These are phyloP conservation scores for Candidula unifasciata DNA, from an alignment of 2,888 invertebrate species.

Conservation along the genomic window DNA sequence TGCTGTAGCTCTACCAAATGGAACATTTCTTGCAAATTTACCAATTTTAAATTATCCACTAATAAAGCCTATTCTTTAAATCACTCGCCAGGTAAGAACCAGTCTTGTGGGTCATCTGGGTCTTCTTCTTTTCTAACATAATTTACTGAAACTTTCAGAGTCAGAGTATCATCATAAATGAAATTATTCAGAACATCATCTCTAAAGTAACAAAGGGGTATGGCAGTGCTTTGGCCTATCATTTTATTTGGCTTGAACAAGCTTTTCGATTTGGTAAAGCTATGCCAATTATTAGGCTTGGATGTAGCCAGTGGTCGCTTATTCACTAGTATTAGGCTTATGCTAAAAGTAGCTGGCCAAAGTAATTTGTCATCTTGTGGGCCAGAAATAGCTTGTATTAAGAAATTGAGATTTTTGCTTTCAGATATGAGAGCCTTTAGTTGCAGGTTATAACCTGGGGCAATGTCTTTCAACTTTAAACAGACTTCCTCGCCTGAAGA, in stretches of 20 bases:
- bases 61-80: no score
- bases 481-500: not conserved
- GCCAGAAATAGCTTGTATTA: not conserved
- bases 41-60: no score
- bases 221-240: not conserved
- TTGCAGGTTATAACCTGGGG: not conserved
- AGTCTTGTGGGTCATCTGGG: no score
- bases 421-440: not conserved
- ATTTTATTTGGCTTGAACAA: not conserved
- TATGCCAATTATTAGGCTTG: not conserved
- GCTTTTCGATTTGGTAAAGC: not conserved
- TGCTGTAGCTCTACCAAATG: no score
- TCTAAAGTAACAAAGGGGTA: constrained; percentile 18
- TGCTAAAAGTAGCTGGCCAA: constrained; percentile 11
- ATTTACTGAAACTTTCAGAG: not conserved
- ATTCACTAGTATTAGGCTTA: not conserved
- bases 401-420: not conserved
- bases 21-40: no score
- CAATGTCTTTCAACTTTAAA: not conserved
- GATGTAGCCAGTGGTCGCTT: not conserved
- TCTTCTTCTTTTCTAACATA: not conserved
- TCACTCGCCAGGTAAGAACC: no score
- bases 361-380: not conserved
- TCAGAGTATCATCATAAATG: not conserved
- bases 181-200: not conserved